A percentile compares a stretch with the other conserved stretches of the same genome.
These are phyloP conservation scores for Motacilla alba DNA, from an alignment of 2,113 vertebrate genomes.

Conservation along the genomic window DNA sequence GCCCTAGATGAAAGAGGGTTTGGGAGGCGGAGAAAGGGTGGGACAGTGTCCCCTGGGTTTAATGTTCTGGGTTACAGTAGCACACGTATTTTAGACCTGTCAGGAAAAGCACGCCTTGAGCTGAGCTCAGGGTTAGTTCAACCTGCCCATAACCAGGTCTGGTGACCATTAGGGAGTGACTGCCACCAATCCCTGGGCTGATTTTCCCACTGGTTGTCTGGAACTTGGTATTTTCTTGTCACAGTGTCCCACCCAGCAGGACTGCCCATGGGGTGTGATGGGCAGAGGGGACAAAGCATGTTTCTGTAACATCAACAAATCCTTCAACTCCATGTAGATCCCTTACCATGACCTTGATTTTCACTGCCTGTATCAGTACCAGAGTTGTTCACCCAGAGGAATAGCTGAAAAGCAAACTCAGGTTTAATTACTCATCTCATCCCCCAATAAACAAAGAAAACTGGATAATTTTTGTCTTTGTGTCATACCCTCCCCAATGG, in stretches of 20 bases:
- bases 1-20: conserved; percentile 32
- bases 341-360: not conserved
- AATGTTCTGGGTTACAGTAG: not conserved
- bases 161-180: not conserved
- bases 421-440: not conserved
- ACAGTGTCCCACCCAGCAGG: not conserved
- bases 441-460: not conserved
- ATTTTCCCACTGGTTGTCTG: not conserved
- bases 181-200: not conserved
- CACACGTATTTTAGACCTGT: not conserved
- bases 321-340: not conserved
- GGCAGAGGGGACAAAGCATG: no score
- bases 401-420: not conserved
- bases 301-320: not conserved
- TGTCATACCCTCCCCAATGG: not conserved
- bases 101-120: not conserved
- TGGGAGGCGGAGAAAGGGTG: not conserved
- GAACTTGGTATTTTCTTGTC: not conserved
- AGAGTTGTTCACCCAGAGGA: not conserved
- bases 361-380: not conserved
- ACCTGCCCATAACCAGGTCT: not conserved
- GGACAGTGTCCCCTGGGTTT: not conserved
- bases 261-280: accelerated
- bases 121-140: not conserved
- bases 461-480: not conserved